phyloP scores from a whole-genome alignment of 2,888 invertebrate genomes.

The Eupithecia subfuscata region DNA sequence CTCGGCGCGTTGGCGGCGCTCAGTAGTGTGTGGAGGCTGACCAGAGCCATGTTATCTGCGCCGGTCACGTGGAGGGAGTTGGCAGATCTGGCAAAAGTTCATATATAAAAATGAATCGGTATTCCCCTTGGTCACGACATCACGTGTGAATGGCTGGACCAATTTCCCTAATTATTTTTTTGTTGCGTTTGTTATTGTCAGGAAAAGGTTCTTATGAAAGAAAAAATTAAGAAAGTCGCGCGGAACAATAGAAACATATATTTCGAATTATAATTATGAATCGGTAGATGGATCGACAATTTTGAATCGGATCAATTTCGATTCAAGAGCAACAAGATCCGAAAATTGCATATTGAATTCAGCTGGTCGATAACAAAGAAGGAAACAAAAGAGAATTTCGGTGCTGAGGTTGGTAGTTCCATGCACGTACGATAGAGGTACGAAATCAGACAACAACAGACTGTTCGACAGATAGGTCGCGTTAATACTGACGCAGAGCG shows the following conservation, averaged over 20 bases:
- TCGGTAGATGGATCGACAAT: neutral
- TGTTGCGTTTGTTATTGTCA: too few species aligned
- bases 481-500: neutral
- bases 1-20: conserved; percentile 64
- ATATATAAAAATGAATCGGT: neutral
- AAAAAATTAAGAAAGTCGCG: too few species aligned
- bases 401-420: neutral
- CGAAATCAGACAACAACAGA: neutral
- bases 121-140: too few species aligned
- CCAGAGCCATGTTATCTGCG: conserved; percentile 72
- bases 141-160: too few species aligned
- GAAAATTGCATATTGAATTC: neutral
- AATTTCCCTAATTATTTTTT: too few species aligned
- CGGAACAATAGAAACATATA: too few species aligned
- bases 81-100: conserved; percentile 55
- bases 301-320: neutral
- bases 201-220: too few species aligned
- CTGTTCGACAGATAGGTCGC: neutral
- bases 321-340: neutral
- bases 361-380: neutral
- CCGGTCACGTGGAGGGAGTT: conserved; percentile 66
- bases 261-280: neutral
- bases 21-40: conserved; percentile 75
- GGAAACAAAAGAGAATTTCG: too few species aligned
- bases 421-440: neutral